phyloP scores from a whole-genome alignment of 2,797 vertebrate species.

The Heteromormyrus szaboi region DNA sequence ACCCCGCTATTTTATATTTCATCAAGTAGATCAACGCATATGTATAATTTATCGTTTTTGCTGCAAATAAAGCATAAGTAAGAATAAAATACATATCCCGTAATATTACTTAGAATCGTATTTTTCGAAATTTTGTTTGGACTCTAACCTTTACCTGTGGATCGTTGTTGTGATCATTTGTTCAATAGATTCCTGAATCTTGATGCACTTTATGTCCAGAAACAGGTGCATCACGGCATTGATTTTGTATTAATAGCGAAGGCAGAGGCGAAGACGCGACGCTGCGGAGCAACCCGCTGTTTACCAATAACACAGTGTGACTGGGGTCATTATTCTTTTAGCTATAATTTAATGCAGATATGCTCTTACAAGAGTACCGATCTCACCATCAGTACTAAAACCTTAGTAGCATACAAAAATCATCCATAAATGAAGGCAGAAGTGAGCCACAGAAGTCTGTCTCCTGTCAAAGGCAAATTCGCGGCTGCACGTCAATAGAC shows the following conservation, averaged over 20 bases:
- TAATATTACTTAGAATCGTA: background rate
- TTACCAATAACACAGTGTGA: background rate
- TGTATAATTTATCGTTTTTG: background rate
- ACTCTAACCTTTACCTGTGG: background rate
- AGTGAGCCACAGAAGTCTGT: conserved; percentile 36
- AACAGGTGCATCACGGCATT: background rate
- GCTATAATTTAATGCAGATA: background rate
- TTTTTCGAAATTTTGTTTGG: background rate
- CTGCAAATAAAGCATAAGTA: background rate
- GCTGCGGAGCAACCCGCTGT: background rate
- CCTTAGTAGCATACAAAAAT: background rate
- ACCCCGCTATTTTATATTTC: background rate
- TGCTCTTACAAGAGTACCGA: background rate
- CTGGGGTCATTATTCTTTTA: conserved; percentile 10
- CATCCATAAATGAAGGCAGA: background rate
- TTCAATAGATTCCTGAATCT: background rate
- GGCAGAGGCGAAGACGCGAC: background rate
- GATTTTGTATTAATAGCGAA: background rate
- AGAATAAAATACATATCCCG: background rate
- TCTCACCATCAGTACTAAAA: background rate
- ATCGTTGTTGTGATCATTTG: background rate
- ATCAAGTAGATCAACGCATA: background rate
- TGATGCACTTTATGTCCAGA: background rate
- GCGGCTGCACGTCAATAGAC: conserved; percentile 49
- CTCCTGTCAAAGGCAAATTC: conserved; percentile 50